Evolutionary conservation across 37 sponge, comb jelly and placozoan species (phyloP).

Genomic region (Hormiphora californensis): DNA sequence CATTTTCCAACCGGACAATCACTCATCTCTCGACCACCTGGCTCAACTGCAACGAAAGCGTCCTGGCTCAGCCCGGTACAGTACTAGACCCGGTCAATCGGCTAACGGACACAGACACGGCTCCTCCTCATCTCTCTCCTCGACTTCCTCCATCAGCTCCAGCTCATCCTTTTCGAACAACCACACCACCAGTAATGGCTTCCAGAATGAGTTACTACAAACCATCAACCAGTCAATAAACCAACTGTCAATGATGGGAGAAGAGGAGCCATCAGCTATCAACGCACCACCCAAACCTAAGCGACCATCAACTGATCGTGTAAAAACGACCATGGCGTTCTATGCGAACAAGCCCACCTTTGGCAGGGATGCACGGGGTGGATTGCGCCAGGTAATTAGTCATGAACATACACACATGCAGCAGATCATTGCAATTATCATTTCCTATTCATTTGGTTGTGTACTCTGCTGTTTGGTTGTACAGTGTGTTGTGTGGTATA

Average conservation of each 20-base stretch:
- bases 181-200: not conserved
- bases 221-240: slow-evolving; percentile 28
- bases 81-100: not conserved
- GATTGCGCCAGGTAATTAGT: not conserved
- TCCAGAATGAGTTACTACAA: slow-evolving; percentile 16
- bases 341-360: slow-evolving; percentile 49
- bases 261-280: not conserved
- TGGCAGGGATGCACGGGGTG: not conserved
- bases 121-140: slow-evolving; percentile 32
- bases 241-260: slow-evolving; percentile 21
- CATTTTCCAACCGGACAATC: not conserved
- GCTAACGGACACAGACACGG: slow-evolving; percentile 22
- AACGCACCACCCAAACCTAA: slow-evolving; percentile 51
- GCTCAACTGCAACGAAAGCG: slow-evolving; percentile 34
- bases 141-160: not conserved
- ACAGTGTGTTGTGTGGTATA: no score
- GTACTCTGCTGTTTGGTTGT: no score
- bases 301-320: slow-evolving; percentile 45
- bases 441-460: no score
- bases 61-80: slow-evolving; percentile 38
- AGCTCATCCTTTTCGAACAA: slow-evolving; percentile 24
- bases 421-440: no score
- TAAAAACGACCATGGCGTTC: slow-evolving; percentile 52
- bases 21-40: not conserved
- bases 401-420: no score